These are phyloP conservation scores for Ceratosolen solmsi DNA, from an alignment of 1,140 invertebrate genomes.

Conservation along the genomic window DNA sequence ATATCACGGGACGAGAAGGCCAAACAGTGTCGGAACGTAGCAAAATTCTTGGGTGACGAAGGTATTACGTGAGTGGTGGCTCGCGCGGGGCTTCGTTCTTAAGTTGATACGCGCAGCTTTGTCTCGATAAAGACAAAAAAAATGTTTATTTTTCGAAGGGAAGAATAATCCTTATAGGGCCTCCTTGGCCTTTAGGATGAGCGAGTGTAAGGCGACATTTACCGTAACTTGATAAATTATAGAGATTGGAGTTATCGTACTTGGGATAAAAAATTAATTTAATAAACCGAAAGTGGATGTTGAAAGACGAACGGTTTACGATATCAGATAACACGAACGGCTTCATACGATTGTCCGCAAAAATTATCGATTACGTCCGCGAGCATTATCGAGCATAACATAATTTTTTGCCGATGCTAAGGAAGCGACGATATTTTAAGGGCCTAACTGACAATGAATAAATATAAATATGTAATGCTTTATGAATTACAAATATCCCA, in stretches of 20 bases:
- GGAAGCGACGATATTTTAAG: conserved; percentile 18
- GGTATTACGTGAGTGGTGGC: background rate
- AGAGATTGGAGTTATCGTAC: conserved; percentile 14
- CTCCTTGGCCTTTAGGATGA: background rate
- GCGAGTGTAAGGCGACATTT: background rate
- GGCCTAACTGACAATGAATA: background rate
- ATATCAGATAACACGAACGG: conserved; percentile 44
- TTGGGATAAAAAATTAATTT: conserved; percentile 37
- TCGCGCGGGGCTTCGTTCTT: background rate
- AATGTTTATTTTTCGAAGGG: background rate
- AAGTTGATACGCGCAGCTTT: background rate
- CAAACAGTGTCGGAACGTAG: background rate
- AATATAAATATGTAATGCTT: background rate
- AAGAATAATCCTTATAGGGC: background rate
- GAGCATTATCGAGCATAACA: background rate
- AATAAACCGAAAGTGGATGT: conserved; percentile 45
- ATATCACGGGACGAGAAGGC: background rate
- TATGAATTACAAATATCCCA: background rate
- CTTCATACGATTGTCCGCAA: conserved; percentile 42
- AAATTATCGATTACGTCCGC: conserved; percentile 22
- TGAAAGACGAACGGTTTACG: conserved; percentile 29
- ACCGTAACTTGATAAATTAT: conserved; percentile 32
- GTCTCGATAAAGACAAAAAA: background rate
- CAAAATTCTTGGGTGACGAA: background rate
- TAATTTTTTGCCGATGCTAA: background rate